These are phyloP conservation scores for Herminia tarsipennalis DNA, from an alignment of 2,888 invertebrate species.

Conservation along the genomic window DNA sequence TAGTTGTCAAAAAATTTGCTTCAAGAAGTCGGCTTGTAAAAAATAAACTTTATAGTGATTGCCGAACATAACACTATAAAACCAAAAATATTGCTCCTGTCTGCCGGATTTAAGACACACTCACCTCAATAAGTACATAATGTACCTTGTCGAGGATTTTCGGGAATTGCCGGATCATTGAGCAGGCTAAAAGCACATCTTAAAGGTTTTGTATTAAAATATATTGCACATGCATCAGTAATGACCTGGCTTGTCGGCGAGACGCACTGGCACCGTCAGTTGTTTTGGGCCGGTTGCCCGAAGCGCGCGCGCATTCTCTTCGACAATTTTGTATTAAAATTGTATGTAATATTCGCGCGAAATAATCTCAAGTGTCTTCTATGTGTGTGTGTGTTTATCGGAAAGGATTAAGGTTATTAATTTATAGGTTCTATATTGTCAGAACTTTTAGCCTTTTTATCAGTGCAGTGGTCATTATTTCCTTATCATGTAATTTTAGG, in stretches of 20 bases:
- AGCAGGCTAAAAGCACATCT: conserved; percentile 36
- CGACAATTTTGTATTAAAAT: conserved; percentile 8
- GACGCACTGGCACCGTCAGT: conserved; percentile 77
- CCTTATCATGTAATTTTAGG: conserved; percentile 11
- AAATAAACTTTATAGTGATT: no score
- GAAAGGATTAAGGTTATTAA: conserved; percentile 3
- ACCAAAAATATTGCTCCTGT: no score
- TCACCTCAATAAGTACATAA: no score
- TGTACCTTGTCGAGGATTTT: conserved; percentile 30
- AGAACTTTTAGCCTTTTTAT: conserved; percentile 7
- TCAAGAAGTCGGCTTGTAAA: no score
- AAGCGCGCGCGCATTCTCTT: conserved; percentile 65
- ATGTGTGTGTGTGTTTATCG: conserved; percentile 6
- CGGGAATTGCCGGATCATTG: conserved; percentile 28
- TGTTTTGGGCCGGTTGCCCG: conserved; percentile 71
- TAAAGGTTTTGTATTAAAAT: conserved; percentile 33
- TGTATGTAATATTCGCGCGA: conserved; percentile 16
- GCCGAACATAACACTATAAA: no score
- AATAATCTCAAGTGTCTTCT: conserved; percentile 23
- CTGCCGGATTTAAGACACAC: no score
- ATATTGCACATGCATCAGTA: conserved; percentile 51
- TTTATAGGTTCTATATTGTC: conserved; percentile 17
- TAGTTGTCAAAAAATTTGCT: no score
- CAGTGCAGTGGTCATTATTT: conserved; percentile 3
- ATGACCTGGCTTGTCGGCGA: conserved; percentile 69